phyloP scores from a whole-genome alignment of 1,140 invertebrate species.

The Ceratoteleas bidentatus region DNA sequence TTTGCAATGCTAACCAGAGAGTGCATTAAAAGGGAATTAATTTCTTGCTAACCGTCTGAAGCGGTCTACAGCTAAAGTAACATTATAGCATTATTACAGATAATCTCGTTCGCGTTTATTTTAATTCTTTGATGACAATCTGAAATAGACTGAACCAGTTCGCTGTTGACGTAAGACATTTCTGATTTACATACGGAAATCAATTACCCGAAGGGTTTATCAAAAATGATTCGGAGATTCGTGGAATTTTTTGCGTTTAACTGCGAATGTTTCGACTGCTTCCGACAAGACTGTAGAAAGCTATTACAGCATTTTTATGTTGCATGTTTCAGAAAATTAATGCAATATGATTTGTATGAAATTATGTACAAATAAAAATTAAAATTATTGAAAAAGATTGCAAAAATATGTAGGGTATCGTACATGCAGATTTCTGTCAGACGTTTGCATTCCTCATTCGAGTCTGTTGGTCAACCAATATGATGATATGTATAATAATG shows the following conservation, averaged over 20 bases:
- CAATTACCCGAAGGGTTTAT: conserved; percentile 17
- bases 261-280: no score
- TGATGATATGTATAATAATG: conserved; percentile 15
- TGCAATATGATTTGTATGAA: no score
- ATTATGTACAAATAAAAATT: no score
- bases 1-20: conserved; percentile 80
- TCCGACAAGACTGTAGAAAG: no score
- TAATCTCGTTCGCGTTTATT: conserved; percentile 72
- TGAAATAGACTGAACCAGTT: conserved; percentile 44
- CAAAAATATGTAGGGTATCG: no score
- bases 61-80: conserved; percentile 68
- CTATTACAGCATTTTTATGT: no score
- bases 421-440: no score
- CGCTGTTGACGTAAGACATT: conserved; percentile 27
- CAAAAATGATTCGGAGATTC: background rate
- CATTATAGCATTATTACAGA: conserved; percentile 71
- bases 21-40: conserved; percentile 80
- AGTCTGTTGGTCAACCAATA: background rate
- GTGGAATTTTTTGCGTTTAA: no score
- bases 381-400: no score
- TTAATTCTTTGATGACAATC: conserved; percentile 61
- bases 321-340: no score
- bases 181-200: conserved; percentile 27
- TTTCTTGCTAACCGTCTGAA: conserved; percentile 79
- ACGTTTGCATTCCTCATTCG: no score